phyloP scores from a whole-genome alignment of 2,797 vertebrate species.

The Meda fulgida region DNA sequence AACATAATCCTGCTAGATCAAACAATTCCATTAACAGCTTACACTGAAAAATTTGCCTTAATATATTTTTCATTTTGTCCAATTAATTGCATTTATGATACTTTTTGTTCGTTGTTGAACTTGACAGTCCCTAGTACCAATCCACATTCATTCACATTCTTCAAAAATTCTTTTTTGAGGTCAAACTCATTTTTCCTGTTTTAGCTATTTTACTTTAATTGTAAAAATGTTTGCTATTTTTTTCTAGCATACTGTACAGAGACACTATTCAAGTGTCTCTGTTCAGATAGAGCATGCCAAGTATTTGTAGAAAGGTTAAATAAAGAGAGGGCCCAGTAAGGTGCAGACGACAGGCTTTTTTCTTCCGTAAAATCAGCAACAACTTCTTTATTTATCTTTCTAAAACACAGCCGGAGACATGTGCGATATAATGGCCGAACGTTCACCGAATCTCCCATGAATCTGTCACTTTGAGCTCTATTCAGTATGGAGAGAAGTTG shows the following conservation, averaged over 20 bases:
- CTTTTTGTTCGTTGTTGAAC: neutral
- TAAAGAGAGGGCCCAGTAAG: neutral
- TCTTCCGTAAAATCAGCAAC: constrained; percentile 15
- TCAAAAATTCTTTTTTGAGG: neutral
- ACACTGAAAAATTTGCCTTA: neutral
- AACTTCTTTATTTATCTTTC: constrained; percentile 44
- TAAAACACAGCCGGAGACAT: constrained; percentile 17
- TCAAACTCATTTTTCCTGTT: too few species aligned
- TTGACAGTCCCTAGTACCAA: neutral
- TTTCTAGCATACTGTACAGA: too few species aligned
- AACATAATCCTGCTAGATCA: neutral
- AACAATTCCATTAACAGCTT: neutral
- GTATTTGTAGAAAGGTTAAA: constrained; percentile 11
- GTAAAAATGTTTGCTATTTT: too few species aligned
- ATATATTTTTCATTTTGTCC: neutral
- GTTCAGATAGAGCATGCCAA: neutral
- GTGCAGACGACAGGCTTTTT: constrained; percentile 5
- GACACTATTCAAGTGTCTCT: neutral
- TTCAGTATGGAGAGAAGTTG: constrained; percentile 50
- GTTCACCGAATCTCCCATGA: constrained; percentile 32
- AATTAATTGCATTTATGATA: neutral
- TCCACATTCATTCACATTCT: neutral
- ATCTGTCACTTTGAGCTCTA: constrained; percentile 75
- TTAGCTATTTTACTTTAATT: too few species aligned
- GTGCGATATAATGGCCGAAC: neutral